Evolutionary conservation across 2,797 vertebrate species (phyloP).

Genomic region (Telmatherina bonti): DNA sequence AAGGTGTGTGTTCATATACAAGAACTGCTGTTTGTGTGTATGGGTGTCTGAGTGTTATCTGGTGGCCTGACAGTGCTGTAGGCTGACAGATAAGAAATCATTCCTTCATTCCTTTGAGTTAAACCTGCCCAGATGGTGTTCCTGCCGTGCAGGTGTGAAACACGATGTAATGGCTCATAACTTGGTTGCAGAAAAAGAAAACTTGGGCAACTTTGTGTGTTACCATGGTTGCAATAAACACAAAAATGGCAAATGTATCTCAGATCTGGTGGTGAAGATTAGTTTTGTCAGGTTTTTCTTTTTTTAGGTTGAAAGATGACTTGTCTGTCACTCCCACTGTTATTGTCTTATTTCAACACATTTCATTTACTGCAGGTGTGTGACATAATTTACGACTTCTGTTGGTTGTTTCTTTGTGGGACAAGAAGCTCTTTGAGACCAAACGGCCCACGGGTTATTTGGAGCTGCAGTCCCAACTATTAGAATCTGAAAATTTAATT

Average conservation of each 20-base stretch:
- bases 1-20: conserved; percentile 11
- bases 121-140: not conserved
- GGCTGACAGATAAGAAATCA: conserved; percentile 48
- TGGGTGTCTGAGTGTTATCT: conserved; percentile 7
- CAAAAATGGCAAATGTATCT: not conserved
- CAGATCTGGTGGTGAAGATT: not conserved
- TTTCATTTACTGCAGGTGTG: not conserved
- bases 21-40: not conserved
- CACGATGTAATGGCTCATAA: not conserved
- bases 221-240: not conserved
- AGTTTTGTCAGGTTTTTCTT: not conserved
- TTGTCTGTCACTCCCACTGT: too few relatives aligned
- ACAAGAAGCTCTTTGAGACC: not conserved
- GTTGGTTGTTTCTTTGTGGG: not conserved
- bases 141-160: conserved; percentile 4
- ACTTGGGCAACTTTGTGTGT: not conserved
- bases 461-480: not conserved
- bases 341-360: not conserved
- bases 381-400: too few relatives aligned
- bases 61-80: conserved; percentile 29
- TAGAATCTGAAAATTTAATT: too few relatives aligned
- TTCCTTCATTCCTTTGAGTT: conserved; percentile 10
- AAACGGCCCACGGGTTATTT: not conserved
- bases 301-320: not conserved
- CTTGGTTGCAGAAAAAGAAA: not conserved